Evolutionary conservation across 2,888 invertebrate species (phyloP).

Genomic region (Eupithecia insigniata): DNA sequence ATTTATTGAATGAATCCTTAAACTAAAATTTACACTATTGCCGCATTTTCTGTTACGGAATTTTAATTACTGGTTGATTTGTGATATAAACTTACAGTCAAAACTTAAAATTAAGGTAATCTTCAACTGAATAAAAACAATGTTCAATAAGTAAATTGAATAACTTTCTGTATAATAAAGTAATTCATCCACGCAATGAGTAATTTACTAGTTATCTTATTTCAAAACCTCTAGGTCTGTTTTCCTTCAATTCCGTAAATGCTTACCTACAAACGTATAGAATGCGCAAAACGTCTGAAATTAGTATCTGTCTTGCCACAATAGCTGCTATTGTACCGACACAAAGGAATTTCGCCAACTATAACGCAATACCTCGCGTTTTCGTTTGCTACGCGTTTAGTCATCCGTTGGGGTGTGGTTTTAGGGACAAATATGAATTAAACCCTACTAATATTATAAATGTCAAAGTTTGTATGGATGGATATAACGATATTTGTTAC

Average conservation of each 20-base stretch:
- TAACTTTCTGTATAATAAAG: too few species aligned
- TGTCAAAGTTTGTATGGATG: too few species aligned
- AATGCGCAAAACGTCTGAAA: slow-evolving; percentile 62
- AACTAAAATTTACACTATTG: too few species aligned
- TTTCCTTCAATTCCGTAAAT: background rate
- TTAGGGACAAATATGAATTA: background rate
- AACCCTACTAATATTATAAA: too few species aligned
- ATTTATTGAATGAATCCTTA: too few species aligned
- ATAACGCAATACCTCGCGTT: slow-evolving; percentile 63
- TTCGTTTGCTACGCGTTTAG: slow-evolving; percentile 48
- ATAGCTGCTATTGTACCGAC: slow-evolving; percentile 62
- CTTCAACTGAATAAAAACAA: too few species aligned
- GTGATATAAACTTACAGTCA: too few species aligned
- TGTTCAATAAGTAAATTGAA: too few species aligned
- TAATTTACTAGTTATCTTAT: background rate
- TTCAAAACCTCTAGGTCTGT: background rate
- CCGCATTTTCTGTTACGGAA: too few species aligned
- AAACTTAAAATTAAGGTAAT: too few species aligned
- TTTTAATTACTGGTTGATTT: too few species aligned
- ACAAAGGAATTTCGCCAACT: slow-evolving; percentile 66
- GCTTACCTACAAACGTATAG: slow-evolving; percentile 17
- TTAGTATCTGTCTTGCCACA: slow-evolving; percentile 74
- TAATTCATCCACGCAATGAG: background rate
- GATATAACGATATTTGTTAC: too few species aligned
- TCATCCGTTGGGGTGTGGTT: slow-evolving; percentile 21